These are phyloP conservation scores for Rambutsinella grinnellia DNA, from an alignment of 2,888 invertebrate genomes.

Conservation along the genomic window DNA sequence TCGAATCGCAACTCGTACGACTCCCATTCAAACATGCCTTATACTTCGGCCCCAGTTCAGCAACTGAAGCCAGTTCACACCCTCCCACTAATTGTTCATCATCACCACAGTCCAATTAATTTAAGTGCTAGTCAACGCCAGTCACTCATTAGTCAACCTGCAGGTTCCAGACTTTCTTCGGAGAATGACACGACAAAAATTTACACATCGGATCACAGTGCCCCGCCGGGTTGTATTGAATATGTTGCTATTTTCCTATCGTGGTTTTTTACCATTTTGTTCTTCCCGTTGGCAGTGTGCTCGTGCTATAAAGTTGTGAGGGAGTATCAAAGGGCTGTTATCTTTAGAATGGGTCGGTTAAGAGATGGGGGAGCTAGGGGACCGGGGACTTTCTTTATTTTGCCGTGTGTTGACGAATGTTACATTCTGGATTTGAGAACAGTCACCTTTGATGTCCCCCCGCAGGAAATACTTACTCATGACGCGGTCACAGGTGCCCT, in stretches of 20 bases:
- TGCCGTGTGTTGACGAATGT: conserved; percentile 75
- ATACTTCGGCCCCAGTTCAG: conserved; percentile 2
- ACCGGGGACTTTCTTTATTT: conserved; percentile 74
- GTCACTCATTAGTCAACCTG: conserved; percentile 25
- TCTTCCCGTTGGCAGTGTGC: conserved; percentile 44
- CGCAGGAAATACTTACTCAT: conserved; percentile 73
- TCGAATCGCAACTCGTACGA: conserved; percentile 50
- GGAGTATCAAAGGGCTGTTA: conserved; percentile 72
- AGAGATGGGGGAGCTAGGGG: conserved; percentile 72
- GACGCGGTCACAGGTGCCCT: conserved; percentile 73
- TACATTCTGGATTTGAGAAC: conserved; percentile 75
- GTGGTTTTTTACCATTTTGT: conserved; percentile 38
- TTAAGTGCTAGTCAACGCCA: conserved; percentile 36
- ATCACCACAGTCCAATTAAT: neutral
- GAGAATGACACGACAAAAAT: conserved; percentile 44
- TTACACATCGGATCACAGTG: conserved; percentile 28
- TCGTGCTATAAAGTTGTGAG: conserved; percentile 69
- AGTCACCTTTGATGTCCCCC: conserved; percentile 75
- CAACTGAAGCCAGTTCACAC: conserved; percentile 21
- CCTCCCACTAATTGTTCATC: conserved; percentile 13
- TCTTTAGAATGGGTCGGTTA: conserved; percentile 71
- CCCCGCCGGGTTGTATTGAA: conserved; percentile 38
- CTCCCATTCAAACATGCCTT: conserved; percentile 35
- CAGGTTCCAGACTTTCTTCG: conserved; percentile 25
- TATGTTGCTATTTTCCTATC: conserved; percentile 50